Conservation (phyloP, 2,797 vertebrate species). For the Hybognathus amarus region DNA sequence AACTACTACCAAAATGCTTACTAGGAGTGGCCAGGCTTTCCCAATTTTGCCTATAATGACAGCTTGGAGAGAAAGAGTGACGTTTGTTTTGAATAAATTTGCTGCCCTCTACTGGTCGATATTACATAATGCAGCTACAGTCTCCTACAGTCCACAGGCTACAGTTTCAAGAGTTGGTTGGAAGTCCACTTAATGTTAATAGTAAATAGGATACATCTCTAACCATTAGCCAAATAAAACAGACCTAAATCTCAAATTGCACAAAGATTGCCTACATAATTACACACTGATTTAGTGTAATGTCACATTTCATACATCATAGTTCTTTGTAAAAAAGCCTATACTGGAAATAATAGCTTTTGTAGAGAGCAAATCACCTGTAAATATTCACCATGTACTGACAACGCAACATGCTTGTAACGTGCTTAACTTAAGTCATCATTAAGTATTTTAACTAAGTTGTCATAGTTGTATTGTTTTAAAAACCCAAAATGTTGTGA, state of each 20-base stretch:
- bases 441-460: background rate
- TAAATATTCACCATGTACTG: background rate
- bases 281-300: background rate
- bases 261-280: background rate
- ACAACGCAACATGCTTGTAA: background rate
- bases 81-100: background rate
- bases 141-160: too few relatives aligned
- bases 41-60: background rate
- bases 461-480: background rate
- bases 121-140: background rate
- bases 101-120: conserved; percentile 44
- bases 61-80: background rate
- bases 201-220: background rate
- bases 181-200: background rate
- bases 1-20: too few relatives aligned
- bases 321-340: background rate
- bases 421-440: background rate
- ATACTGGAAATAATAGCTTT: background rate
- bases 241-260: background rate
- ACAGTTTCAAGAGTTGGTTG: background rate
- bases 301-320: too few relatives aligned
- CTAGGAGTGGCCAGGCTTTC: too few relatives aligned
- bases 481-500: background rate
- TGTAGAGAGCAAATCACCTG: background rate
- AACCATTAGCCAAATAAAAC: background rate